These are phyloP conservation scores for Enhydra lutris DNA, from an alignment of 2,113 vertebrate genomes.

Conservation along the genomic window DNA sequence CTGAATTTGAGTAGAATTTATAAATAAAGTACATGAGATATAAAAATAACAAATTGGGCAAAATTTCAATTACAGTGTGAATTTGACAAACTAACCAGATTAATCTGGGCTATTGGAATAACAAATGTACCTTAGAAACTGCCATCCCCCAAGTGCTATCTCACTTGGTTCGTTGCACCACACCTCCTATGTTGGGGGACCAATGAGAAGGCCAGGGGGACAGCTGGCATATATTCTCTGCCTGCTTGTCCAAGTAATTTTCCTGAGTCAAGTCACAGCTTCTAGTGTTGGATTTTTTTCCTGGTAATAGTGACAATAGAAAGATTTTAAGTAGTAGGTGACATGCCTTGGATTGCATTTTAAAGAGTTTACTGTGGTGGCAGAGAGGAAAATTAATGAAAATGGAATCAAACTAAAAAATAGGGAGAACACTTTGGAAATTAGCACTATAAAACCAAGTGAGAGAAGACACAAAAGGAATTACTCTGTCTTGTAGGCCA, in stretches of 20 bases:
- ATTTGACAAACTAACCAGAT: background rate
- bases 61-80: background rate
- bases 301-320: background rate
- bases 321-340: background rate
- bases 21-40: background rate
- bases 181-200: fast-evolving
- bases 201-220: background rate
- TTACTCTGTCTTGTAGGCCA: background rate
- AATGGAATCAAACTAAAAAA: background rate
- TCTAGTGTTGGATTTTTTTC: background rate
- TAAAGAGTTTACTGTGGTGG: background rate
- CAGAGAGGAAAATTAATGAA: background rate
- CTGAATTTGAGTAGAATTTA: background rate
- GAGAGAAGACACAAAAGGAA: background rate
- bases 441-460: background rate
- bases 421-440: background rate
- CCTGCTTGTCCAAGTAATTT: background rate
- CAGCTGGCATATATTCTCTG: background rate
- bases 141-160: background rate
- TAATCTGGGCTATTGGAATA: background rate
- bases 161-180: too few relatives aligned
- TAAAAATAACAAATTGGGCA: background rate
- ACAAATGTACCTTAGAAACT: background rate
- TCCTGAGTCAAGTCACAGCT: background rate
- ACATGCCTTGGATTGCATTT: background rate